phyloP scores from a whole-genome alignment of 35 echinoderm and acorn worm species.

The Acanthaster planci region DNA sequence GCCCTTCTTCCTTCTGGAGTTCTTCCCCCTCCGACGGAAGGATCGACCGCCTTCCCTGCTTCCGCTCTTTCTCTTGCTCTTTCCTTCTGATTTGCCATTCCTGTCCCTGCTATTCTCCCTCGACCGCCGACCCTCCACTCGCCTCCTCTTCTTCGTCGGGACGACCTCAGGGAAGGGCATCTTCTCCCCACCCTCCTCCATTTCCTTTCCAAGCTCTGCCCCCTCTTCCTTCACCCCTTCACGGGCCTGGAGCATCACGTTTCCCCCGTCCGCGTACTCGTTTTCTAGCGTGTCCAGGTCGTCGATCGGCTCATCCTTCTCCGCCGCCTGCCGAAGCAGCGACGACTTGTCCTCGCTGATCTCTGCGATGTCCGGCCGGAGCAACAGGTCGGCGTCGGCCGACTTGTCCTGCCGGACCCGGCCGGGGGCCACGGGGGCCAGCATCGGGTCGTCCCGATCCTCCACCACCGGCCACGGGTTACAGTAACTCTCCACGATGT shows the following conservation, averaged over 20 bases:
- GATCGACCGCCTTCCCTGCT: conserved; percentile 8
- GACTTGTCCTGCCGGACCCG: conserved; percentile 14
- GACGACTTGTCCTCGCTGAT: not conserved
- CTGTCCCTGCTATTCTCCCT: conserved; percentile 1
- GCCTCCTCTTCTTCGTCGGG: conserved; percentile 18
- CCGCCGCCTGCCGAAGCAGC: not conserved
- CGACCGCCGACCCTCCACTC: not conserved
- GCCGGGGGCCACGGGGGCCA: not conserved
- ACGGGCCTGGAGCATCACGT: not conserved
- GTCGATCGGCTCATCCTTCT: not conserved
- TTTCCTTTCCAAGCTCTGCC: not conserved
- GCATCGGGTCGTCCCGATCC: not conserved
- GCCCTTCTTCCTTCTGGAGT: not conserved
- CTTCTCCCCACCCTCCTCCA: not conserved
- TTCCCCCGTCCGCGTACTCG: not conserved
- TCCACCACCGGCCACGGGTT: conserved; percentile 51
- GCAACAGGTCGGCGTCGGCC: not conserved
- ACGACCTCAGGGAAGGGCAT: not conserved
- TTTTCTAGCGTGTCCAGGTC: not conserved
- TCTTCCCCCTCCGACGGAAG: not conserved
- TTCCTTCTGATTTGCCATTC: not conserved
- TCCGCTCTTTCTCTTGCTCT: not conserved
- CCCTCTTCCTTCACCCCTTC: not conserved
- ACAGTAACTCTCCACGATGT: conserved; percentile 65
- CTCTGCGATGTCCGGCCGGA: not conserved